Percentiles rank a stretch among this genome's conserved stretches.
phyloP scores from a whole-genome alignment of 2,888 invertebrate species.

The Drosophila koepferae region DNA sequence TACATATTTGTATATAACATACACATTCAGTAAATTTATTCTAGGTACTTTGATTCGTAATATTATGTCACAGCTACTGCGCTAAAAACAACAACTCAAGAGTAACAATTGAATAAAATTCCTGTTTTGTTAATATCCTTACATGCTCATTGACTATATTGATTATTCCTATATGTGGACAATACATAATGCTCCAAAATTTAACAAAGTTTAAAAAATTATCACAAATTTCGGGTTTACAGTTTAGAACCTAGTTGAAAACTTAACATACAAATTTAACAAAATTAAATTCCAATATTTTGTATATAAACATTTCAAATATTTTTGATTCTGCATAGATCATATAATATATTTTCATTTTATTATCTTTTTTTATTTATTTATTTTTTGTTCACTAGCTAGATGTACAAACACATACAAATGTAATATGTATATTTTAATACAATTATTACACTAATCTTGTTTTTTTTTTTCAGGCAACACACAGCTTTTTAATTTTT shows the following conservation, averaged over 20 bases:
- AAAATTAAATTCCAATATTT: conserved; percentile 16
- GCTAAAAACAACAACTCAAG: conserved; percentile 66
- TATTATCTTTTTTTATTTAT: conserved; percentile 39
- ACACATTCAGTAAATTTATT: conserved; percentile 31
- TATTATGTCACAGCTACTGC: conserved; percentile 74
- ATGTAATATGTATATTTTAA: conserved; percentile 48
- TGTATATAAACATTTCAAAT: conserved; percentile 9
- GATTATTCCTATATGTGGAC: conserved; percentile 25
- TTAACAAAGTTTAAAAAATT: conserved; percentile 62
- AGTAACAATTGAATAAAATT: conserved; percentile 65
- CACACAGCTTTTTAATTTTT: conserved; percentile 47
- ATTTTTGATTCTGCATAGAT: conserved; percentile 29
- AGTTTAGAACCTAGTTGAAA: conserved; percentile 11
- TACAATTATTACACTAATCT: conserved; percentile 46
- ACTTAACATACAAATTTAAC: conserved; percentile 11
- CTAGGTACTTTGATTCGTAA: conserved; percentile 42
- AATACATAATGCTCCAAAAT: conserved; percentile 39
- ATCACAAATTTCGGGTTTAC: conserved; percentile 74
- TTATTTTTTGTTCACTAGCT: conserved; percentile 62
- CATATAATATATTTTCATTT: conserved; percentile 15
- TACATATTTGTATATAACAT: conserved; percentile 9
- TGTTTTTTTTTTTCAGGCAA: conserved; percentile 35
- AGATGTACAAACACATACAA: conserved; percentile 80
- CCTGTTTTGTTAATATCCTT: conserved; percentile 56
- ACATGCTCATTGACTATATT: conserved; percentile 17